Evolutionary conservation across 2,113 vertebrate genomes (phyloP).

Genomic region (Tonatia bakeri): DNA sequence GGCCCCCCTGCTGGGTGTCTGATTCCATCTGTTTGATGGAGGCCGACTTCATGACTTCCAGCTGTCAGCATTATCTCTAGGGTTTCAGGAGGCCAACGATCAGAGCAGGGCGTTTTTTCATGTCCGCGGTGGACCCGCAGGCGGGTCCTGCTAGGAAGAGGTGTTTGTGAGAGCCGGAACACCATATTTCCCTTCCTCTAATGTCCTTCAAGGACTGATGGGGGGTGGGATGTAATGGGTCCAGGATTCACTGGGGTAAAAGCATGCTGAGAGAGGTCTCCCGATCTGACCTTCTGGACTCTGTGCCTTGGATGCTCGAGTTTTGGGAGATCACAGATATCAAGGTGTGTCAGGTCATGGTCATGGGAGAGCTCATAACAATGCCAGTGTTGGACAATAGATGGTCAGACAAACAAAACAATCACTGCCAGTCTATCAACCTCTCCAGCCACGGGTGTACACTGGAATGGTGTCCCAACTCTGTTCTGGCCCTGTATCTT

Average conservation of each 20-base stretch:
- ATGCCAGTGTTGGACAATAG: not conserved
- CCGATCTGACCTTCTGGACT: not conserved
- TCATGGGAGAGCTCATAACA: not conserved
- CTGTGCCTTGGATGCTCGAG: not conserved
- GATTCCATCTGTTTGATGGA: not conserved
- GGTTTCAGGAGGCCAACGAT: not conserved
- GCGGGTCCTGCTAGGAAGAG: not conserved
- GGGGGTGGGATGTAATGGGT: not conserved
- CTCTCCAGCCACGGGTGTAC: accelerated
- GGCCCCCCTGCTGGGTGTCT: no score
- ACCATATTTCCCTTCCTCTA: not conserved
- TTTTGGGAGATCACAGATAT: not conserved
- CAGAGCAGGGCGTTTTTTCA: accelerated
- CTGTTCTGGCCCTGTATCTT: not conserved
- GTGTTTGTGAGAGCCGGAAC: not conserved
- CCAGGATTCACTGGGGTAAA: not conserved
- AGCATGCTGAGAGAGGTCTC: not conserved
- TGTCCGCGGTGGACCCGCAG: no score
- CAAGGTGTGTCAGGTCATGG: not conserved
- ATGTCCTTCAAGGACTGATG: not conserved
- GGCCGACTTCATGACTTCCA: not conserved
- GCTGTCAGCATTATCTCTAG: not conserved
- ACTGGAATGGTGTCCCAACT: accelerated
- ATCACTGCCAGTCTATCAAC: not conserved
- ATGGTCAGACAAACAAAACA: not conserved